Evolutionary conservation across 2,797 vertebrate species (phyloP).

Genomic region (Sebastes iracundus): DNA sequence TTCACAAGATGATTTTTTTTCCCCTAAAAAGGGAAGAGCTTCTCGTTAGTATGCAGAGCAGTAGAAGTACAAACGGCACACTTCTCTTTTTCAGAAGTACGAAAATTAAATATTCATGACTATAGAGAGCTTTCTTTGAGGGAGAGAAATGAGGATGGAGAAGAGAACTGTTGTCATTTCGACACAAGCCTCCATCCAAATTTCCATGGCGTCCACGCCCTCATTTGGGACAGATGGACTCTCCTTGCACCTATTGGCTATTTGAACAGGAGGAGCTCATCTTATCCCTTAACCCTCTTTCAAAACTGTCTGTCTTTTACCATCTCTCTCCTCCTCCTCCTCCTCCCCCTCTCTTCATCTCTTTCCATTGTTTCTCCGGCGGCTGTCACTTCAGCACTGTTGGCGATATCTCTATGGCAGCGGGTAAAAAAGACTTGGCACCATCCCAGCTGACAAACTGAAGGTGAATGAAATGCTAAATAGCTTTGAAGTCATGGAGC

Average conservation of each 20-base stretch:
- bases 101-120: slow-evolving; percentile 82
- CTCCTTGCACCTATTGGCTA: slow-evolving; percentile 37
- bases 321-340: slow-evolving; percentile 15
- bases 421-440: slow-evolving; percentile 19
- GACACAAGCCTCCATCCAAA: slow-evolving; percentile 28
- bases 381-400: slow-evolving; percentile 35
- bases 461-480: slow-evolving; percentile 45
- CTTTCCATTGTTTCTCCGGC: slow-evolving; percentile 10
- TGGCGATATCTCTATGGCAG: slow-evolving; percentile 32
- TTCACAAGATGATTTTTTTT: slow-evolving; percentile 39
- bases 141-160: slow-evolving; percentile 20
- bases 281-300: background rate
- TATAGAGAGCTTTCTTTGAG: slow-evolving; percentile 58
- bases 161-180: slow-evolving; percentile 43
- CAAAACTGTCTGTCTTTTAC: slow-evolving; percentile 22
- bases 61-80: slow-evolving; percentile 57
- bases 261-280: slow-evolving; percentile 37
- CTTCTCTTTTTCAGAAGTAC: slow-evolving; percentile 70
- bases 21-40: slow-evolving; percentile 34
- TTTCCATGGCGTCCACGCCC: slow-evolving; percentile 11
- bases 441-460: slow-evolving; percentile 31
- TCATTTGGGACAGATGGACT: slow-evolving; percentile 28
- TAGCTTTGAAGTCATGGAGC: slow-evolving; percentile 27
- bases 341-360: slow-evolving; percentile 1
- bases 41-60: slow-evolving; percentile 76